phyloP scores from a whole-genome alignment of 2,888 invertebrate species.

The Archips crataeganus region DNA sequence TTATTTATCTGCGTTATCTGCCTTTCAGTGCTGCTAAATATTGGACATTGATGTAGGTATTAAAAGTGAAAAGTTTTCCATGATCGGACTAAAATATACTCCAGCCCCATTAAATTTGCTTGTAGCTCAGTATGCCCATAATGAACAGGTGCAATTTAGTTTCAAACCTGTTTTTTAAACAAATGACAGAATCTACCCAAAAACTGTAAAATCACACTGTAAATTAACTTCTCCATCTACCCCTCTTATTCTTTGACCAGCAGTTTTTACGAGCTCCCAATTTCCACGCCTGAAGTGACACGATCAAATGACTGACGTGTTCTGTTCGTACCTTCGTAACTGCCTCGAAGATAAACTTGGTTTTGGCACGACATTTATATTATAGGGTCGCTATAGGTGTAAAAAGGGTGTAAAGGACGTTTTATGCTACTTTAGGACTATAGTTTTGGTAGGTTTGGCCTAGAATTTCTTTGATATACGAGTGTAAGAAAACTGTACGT shows the following conservation, averaged over 20 bases:
- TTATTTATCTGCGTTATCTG: too few species aligned
- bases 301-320: constrained; percentile 61
- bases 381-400: constrained; percentile 4
- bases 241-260: constrained; percentile 35
- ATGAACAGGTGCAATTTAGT: too few species aligned
- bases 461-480: not conserved
- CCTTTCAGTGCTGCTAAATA: too few species aligned
- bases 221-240: not conserved
- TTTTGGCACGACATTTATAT: constrained; percentile 44
- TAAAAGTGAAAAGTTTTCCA: too few species aligned
- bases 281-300: constrained; percentile 64
- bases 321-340: constrained; percentile 44
- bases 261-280: constrained; percentile 72
- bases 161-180: too few species aligned
- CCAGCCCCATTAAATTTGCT: too few species aligned
- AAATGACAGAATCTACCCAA: not conserved
- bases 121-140: too few species aligned
- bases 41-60: too few species aligned
- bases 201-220: not conserved
- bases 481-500: not conserved
- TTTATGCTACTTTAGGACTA: constrained; percentile 21
- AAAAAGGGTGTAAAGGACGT: constrained; percentile 6
- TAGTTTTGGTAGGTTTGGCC: not conserved
- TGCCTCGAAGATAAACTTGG: constrained; percentile 36
- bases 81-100: too few species aligned